A percentile compares a stretch with the other conserved stretches of the same genome.
phyloP scores from a whole-genome alignment of 30 jellyfish, hydroid and myxozoan species.

The Cassiopea andromeda region DNA sequence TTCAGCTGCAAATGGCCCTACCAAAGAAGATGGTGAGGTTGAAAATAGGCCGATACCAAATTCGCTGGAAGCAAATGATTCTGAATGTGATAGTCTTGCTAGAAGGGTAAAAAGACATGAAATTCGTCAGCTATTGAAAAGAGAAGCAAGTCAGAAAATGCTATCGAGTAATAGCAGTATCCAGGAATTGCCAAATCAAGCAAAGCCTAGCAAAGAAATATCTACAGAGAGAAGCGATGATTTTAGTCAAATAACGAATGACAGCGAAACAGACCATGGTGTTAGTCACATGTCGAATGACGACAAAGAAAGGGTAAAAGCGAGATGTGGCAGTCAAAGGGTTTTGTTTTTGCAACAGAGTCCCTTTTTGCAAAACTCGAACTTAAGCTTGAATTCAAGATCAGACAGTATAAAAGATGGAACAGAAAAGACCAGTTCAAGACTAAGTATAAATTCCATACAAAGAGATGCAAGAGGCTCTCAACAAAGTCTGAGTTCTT shows the following conservation, averaged over 20 bases:
- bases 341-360: background rate
- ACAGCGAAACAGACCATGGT: background rate
- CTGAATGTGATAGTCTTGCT: conserved; percentile 63
- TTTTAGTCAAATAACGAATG: background rate
- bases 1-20: background rate
- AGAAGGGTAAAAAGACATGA: conserved; percentile 55
- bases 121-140: conserved; percentile 52
- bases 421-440: background rate
- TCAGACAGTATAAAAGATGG: background rate
- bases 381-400: background rate
- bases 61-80: background rate
- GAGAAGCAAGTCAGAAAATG: conserved; percentile 26
- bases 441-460: conserved; percentile 1
- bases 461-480: conserved; percentile 4
- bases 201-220: background rate
- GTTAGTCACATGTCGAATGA: background rate
- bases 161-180: background rate
- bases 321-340: background rate
- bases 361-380: background rate
- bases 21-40: background rate
- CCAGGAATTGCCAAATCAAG: background rate
- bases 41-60: background rate
- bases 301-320: background rate
- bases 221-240: background rate
- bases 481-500: conserved; percentile 41